Conservation (phyloP, 2,888 invertebrate species). For the Ferdinandea cuprea region DNA sequence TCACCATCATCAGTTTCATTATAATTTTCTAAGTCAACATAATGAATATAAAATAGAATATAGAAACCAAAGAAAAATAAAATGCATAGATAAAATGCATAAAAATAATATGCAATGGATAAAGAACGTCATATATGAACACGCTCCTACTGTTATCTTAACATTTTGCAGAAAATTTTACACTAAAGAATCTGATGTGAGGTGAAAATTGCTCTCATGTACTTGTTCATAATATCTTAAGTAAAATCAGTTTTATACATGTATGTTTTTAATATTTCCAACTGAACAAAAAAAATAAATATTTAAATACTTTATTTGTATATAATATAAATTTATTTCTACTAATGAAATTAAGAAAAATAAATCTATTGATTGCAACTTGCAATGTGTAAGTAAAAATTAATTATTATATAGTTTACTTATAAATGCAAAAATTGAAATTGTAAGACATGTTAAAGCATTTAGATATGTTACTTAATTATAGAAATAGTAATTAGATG, state of each 20-base stretch:
- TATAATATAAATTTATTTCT: constrained; percentile 51
- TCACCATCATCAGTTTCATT: constrained; percentile 12
- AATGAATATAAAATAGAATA: constrained; percentile 15
- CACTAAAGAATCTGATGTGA: constrained; percentile 60
- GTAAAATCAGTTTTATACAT: constrained; percentile 57
- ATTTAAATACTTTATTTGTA: constrained; percentile 47
- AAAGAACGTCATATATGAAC: constrained; percentile 11
- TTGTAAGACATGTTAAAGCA: constrained; percentile 34
- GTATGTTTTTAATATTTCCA: constrained; percentile 59
- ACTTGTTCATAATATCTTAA: constrained; percentile 50
- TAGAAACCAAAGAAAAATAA: constrained; percentile 6
- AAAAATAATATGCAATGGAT: constrained; percentile 15
- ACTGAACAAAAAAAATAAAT: constrained; percentile 18
- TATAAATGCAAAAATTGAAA: constrained; percentile 19
- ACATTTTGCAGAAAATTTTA: constrained; percentile 53
- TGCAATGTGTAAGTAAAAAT: constrained; percentile 28
- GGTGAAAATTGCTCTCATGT: constrained; percentile 41
- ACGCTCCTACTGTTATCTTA: constrained; percentile 13
- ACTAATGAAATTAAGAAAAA: constrained; percentile 18
- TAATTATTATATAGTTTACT: constrained; percentile 10
- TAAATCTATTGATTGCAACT: constrained; percentile 23
- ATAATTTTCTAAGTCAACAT: constrained; percentile 3
- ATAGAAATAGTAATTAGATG: constrained; percentile 35
- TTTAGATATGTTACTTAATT: constrained; percentile 47
- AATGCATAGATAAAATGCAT: constrained; percentile 12